Evolutionary conservation across 2,888 invertebrate genomes (phyloP).

Genomic region (Lamellibrachia satsuma): DNA sequence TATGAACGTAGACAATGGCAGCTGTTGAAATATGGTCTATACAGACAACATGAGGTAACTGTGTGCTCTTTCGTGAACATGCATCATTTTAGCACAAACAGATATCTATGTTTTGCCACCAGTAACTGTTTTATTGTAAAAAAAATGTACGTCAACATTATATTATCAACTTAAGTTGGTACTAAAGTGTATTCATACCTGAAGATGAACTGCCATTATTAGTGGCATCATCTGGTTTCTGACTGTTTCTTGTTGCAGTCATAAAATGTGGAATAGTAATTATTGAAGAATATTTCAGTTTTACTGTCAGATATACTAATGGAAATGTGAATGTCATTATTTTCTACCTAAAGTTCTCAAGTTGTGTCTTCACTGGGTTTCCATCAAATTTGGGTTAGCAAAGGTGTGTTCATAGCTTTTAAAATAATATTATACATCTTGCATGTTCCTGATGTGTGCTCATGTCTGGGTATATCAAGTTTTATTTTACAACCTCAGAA

Average conservation of each 20-base stretch:
- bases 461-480: not conserved
- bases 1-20: not conserved
- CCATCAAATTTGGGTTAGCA: too few relatives aligned
- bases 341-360: not conserved
- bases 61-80: not conserved
- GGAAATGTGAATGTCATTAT: not conserved
- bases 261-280: not conserved
- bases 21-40: not conserved
- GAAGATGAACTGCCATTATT: not conserved
- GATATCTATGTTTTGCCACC: not conserved
- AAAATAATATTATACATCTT: not conserved
- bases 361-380: too few relatives aligned
- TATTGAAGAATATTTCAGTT: not conserved
- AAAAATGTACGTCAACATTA: not conserved
- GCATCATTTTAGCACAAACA: not conserved
- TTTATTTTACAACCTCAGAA: not conserved
- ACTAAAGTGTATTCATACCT: not conserved
- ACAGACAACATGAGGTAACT: not conserved
- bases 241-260: not conserved
- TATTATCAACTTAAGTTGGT: not conserved
- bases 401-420: too few relatives aligned
- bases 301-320: not conserved
- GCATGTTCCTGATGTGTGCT: not conserved
- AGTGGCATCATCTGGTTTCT: not conserved
- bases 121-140: not conserved